Evolutionary conservation across 1,140 invertebrate species (phyloP).

Genomic region (Pseudobourletiella spinata): DNA sequence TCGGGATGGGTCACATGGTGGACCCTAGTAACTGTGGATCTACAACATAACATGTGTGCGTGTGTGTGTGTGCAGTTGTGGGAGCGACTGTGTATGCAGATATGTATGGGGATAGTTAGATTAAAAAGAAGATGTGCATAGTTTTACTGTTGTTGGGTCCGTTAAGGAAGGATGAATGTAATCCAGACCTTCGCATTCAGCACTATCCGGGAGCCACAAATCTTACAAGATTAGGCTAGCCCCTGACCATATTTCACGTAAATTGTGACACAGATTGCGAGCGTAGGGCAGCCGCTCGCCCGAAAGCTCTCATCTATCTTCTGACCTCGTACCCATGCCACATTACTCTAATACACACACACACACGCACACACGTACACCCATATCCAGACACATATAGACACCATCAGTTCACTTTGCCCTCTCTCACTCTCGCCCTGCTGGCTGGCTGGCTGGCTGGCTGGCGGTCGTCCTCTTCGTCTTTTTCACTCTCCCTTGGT

Average conservation of each 20-base stretch:
- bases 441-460: neutral
- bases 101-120: too few relatives aligned
- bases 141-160: neutral
- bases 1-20: too few relatives aligned
- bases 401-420: neutral
- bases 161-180: conserved; percentile 10
- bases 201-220: conserved; percentile 21
- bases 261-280: conserved; percentile 34
- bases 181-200: conserved; percentile 9
- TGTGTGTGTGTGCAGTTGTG: neutral
- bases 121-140: neutral
- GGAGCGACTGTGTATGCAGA: neutral
- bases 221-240: conserved; percentile 27
- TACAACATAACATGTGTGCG: neutral
- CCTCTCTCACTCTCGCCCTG: neutral
- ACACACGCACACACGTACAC: neutral
- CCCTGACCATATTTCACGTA: conserved; percentile 28
- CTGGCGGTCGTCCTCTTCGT: too few relatives aligned
- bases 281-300: conserved; percentile 16
- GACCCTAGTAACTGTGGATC: too few relatives aligned
- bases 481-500: too few relatives aligned
- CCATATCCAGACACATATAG: neutral
- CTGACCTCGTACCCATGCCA: conserved; percentile 12
- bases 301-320: conserved; percentile 22
- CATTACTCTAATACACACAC: conserved; percentile 3